phyloP scores from a whole-genome alignment of 2,888 invertebrate genomes.

The Drosophila testacea region DNA sequence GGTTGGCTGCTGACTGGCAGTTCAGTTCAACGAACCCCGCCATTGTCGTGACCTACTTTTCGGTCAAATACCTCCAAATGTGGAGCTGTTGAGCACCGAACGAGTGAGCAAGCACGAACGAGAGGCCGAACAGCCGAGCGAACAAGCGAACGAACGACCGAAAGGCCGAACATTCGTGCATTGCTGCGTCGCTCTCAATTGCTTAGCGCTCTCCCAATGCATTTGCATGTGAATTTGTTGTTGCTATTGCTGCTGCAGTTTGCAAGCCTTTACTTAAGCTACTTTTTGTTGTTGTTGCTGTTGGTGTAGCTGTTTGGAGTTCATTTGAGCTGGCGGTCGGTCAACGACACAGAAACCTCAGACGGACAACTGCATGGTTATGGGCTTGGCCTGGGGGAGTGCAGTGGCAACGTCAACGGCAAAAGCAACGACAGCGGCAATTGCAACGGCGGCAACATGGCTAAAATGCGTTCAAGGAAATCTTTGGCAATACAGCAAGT shows the following conservation, averaged over 20 bases:
- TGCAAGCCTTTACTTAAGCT: constrained; percentile 56
- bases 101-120: constrained; percentile 40
- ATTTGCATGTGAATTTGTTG: constrained; percentile 72
- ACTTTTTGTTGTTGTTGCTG: constrained; percentile 33
- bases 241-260: constrained; percentile 50
- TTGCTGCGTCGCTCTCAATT: constrained; percentile 45
- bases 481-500: constrained; percentile 67
- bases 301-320: constrained; percentile 60
- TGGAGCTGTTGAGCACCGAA: constrained; percentile 80
- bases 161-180: constrained; percentile 27
- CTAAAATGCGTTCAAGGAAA: constrained; percentile 80
- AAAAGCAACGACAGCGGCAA: constrained; percentile 15
- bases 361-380: constrained; percentile 54
- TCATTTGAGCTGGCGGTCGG: constrained; percentile 82
- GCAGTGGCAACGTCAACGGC: constrained; percentile 4
- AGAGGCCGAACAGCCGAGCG: constrained; percentile 12
- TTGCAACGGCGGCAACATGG: constrained; percentile 36
- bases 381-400: constrained; percentile 62
- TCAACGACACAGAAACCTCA: constrained; percentile 84
- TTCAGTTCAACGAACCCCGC: constrained; percentile 85
- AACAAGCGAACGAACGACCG: constrained; percentile 34
- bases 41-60: constrained; percentile 86
- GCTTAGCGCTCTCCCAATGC: constrained; percentile 49
- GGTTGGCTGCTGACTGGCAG: constrained; percentile 68
- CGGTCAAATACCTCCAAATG: constrained; percentile 85